Base-by-base conservation (phyloP, 2,797 vertebrate species). In the Acestrorhynchus altus region DNA sequence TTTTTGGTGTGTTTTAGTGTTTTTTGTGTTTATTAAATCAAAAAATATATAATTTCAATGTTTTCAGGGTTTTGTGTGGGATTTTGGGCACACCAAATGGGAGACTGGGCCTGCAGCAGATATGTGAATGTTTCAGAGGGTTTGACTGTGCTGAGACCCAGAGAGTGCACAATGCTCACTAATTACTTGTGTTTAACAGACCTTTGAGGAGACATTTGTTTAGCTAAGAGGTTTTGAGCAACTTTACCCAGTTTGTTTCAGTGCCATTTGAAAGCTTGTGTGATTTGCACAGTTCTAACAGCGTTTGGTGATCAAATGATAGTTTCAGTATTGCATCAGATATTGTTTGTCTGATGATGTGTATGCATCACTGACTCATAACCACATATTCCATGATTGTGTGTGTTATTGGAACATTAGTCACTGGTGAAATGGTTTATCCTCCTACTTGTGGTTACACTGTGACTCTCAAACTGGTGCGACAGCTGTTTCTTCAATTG, bases 351-450 rank as follows among this genome's bases (percentile, higher is more conserved):
- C 44, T 31, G 40, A 22, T 42, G 16, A 15, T 47, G 3, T 76
- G 52, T 66, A 47, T 47, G 76, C 44, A 71, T n/a, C 52, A 60
- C 28, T 73, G 74, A 73, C 49, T 73, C 79, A 76, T 54, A 11
- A 61, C 28, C 59, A 40, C 44, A 46, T 35, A 52, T 18, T 69
- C 51, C 61, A 61, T 77, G 54, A 47, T 72, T 26, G 31, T 31
- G 18, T 60, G 47, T 51, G 54, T n/a, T 26, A 18, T n/a, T 51
- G 35, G 72, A 52, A 18, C 9, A 35, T 52, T 64, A 76, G 68
- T 71, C 28, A 60, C 73, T 65, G 49, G 52, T 71, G 39, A 70
- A 64, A 54, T 42, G 52, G 40, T 8, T 44, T 26, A 49, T 67
- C 60, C 61, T 66, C 67, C 60, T 49, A 46, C 52, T 51, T 22